Conservation (phyloP, 2,888 invertebrate species). For the Hesperia comma region DNA sequence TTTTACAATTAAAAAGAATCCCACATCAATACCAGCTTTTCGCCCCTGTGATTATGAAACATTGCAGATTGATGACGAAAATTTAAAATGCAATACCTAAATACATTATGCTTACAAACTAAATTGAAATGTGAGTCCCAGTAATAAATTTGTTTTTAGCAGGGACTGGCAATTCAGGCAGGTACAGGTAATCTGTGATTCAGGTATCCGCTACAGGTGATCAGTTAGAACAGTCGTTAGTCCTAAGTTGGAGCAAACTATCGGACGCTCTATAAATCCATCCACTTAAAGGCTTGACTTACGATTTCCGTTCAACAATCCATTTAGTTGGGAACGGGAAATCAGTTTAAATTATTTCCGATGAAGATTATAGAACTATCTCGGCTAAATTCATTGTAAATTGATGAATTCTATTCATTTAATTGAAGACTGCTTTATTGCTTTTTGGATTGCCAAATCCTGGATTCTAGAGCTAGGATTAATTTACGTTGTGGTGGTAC, state of each 20-base stretch:
- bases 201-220: slow-evolving; percentile 29
- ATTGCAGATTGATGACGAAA: too few species aligned
- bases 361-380: slow-evolving; percentile 42
- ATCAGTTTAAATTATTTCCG: slow-evolving; percentile 43
- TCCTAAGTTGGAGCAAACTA: slow-evolving; percentile 30
- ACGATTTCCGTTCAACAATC: slow-evolving; percentile 38
- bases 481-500: too few species aligned
- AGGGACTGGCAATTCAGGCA: too few species aligned
- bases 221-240: slow-evolving; percentile 33
- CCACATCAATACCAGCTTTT: too few species aligned
- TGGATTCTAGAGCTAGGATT: neutral
- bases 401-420: slow-evolving; percentile 21
- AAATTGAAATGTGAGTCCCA: too few species aligned
- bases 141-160: too few species aligned
- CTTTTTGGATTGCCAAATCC: slow-evolving; percentile 1
- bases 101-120: too few species aligned
- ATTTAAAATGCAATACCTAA: too few species aligned
- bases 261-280: slow-evolving; percentile 35
- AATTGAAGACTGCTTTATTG: neutral
- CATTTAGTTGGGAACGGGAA: slow-evolving; percentile 39
- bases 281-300: slow-evolving; percentile 38
- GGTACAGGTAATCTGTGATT: too few species aligned
- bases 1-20: too few species aligned
- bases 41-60: too few species aligned
- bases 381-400: slow-evolving; percentile 22